Evolutionary conservation across 2,113 vertebrate species (phyloP), one percentile per base, ranked within the genome.

Genomic region (Paramormyrops kingsleyae): DNA sequence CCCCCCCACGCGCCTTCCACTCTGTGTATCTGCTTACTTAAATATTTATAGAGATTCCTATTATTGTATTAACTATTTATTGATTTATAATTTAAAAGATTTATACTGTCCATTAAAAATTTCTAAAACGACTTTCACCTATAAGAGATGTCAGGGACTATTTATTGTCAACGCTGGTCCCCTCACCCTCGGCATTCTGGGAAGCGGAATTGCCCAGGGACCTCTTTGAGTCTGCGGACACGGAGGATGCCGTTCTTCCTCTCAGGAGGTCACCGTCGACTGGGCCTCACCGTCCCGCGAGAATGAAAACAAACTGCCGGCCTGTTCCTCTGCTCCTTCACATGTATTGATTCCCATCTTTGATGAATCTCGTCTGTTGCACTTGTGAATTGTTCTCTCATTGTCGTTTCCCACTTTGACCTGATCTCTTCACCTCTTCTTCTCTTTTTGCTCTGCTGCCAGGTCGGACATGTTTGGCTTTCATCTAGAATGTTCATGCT

Each of bases 1-100:
- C 47, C 49, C 49, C 87, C 27, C 35, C 4, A 56, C 49, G 89
- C 53, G 39, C 84, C 9, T 80, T 53, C 92, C 91, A 91, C 89
- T 92, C 96, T 93, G 93, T 94, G 87, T 92, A 90, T 94, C 92
- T 87, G 86, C 92, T 91, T 93, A 93, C 96, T 99, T 96, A 98
- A 99, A 98, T 98, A 99, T 98, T 97, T 97, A 99, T 96, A 94
- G 95, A 95, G 96, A 95, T 95, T 95, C 96, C 97, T 98, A 97
- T 97, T 97, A 97, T 96, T 96, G 96, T 97, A 99, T 99, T 98
- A 99, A 98, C 96, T 97, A 99, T 98, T 99, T 98, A 99, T 98
- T 92, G 96, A 99, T 99, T 97, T 98, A 97, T 98, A 96, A 98
- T 98, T 98, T 97, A 97, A 97, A 98, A 98, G 97, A 98, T 97